Base-by-base conservation (phyloP, 2,888 invertebrate genomes). In the Dicranocentrus wangi region DNA sequence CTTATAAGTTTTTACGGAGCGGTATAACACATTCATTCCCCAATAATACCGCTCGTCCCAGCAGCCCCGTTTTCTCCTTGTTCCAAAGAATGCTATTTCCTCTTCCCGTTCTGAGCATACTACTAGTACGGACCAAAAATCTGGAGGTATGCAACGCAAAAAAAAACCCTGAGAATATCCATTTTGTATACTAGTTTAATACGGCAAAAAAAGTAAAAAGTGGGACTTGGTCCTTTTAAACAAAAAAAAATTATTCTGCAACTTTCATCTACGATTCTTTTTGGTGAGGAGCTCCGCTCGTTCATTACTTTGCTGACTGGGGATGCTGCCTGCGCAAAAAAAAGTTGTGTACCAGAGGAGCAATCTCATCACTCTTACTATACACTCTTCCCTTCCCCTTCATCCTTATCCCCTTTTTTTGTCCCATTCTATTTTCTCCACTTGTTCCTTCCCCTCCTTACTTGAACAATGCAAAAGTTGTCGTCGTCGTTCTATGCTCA, bases 341-440 rank as follows among this genome's bases (percentile, higher is more conserved):
- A 73, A 73, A 73, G 65, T 73, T 63, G 73, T 73, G 65, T 55
- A 73, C 72, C 61, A 71, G 47, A 73, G 73, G 65, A 73, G 65
- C 73, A 73, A 73, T 73, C 73, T 73, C 73, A 65, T 73, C 73
- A 65, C 73, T 73, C 55, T 73, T 65, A 73, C 65, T 65, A 15
- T 47, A 10, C n/a, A n/a, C 28, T 28, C 19, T 61, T 61, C 39
- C 55, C 42, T 53, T 55, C 65, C 28, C 17, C 43, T 32, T 72
- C 42, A 19, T 39, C 19, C 39, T 65, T 65, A 25, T 51, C 32
- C 72, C 15, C 65, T 47, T 51, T 51, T 68, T 47, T 47, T 47
- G 7, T n/a, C 47, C 39, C n/a, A 13, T 32, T 13, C 32, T 72
- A 8, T 72, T 61, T 60, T 69, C 55, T 2, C 23, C 53, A 39